Base-by-base conservation (phyloP, 2,113 vertebrate genomes). In the Microcebus griseorufus region DNA sequence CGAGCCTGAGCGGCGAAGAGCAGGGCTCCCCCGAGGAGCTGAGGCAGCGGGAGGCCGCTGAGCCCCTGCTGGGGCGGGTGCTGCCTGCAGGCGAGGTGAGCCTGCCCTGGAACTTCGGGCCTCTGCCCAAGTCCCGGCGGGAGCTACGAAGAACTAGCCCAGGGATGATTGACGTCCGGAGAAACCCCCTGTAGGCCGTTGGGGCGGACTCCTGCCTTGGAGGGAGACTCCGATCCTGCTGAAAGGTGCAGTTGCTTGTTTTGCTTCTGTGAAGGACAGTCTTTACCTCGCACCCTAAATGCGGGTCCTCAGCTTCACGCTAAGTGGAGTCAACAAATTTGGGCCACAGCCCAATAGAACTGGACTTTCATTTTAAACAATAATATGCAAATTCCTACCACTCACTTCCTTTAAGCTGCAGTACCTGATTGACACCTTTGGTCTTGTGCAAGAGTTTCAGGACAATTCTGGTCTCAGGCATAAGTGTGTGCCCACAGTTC, bases 101-200 rank as follows among this genome's bases (percentile, higher is more conserved):
- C 13, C 88, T 95, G 0, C 48, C 98, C 0, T 81, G 99, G 97
- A 72, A 97, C 98, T 65, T 98, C 1, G 97, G 96, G 83, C 3
- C 99, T 18, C 89, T 98, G 64, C 73, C 99, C 85, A 99, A 99
- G 95, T 88, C 99, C 39, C 98, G 99, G 16, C 20, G 99, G 96
- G 99, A 99, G 58, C 98, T 98, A 37, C 98, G 99, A 25, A 98
- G 99, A 83, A 98, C 98, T 97, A 99, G 99, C 97, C 99, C 98
- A 0, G 98, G 98, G 17, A 99, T 99, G 69, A 99, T 99, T 2
- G 99, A 99, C 0, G 99, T 99, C 42, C 99, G 99, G 97, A 99
- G 98, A 97, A 99, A 99, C 90, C 99, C 99, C 0, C 94, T 99
- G 85, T 99, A 99, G 99, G 48, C 48, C 12, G 5, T 1, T 7